Evolutionary conservation across 2,113 vertebrate genomes (phyloP).

Genomic region (Suncus etruscus): DNA sequence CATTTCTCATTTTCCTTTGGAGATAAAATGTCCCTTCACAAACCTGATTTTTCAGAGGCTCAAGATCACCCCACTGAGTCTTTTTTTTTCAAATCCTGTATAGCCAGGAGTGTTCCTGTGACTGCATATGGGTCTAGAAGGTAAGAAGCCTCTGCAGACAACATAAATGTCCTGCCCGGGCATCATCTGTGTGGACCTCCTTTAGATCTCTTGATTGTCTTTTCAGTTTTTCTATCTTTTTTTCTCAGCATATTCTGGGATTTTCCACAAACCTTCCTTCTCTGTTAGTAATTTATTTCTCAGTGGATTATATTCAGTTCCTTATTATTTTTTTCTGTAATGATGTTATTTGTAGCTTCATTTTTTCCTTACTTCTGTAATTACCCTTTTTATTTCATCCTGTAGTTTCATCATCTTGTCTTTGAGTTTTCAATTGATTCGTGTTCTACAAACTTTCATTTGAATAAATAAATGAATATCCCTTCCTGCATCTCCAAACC

Average conservation of each 20-base stretch:
- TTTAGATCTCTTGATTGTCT: conserved; percentile 8
- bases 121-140: not conserved
- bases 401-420: not conserved
- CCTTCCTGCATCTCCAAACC: too few relatives aligned
- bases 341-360: not conserved
- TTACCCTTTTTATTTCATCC: conserved; percentile 26
- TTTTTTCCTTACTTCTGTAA: not conserved
- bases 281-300: conserved; percentile 23
- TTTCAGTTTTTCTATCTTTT: not conserved
- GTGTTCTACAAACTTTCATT: conserved; percentile 25
- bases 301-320: not conserved
- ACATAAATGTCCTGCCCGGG: not conserved
- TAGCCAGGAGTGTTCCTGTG: not conserved
- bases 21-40: not conserved
- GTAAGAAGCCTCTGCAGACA: not conserved
- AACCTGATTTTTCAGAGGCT: not conserved
- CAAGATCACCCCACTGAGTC: not conserved
- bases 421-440: not conserved
- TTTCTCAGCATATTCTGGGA: not conserved
- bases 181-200: not conserved
- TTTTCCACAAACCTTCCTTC: conserved; percentile 12
- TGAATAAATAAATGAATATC: conserved; percentile 1
- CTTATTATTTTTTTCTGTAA: conserved; percentile 35
- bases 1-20: conserved; percentile 1
- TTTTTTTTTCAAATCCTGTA: not conserved